Evolutionary conservation across 1,140 invertebrate species (phyloP), one percentile per base, ranked within the genome.

Genomic region (Eurosta solidaginis): DNA sequence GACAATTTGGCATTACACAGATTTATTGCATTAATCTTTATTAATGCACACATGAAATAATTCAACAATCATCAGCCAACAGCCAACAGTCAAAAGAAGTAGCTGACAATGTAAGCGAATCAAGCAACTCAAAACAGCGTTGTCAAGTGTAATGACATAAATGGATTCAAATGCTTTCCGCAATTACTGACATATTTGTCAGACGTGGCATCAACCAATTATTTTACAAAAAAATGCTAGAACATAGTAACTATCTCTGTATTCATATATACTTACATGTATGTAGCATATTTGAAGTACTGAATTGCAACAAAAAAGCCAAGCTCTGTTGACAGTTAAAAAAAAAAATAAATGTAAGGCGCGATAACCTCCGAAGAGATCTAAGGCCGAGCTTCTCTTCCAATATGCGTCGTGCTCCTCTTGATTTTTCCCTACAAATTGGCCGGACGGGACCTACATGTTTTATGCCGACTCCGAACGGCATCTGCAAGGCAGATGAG

Each of bases 11-110:
- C 59, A 68, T 68, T 68, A 68, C 59, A 68, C 59, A 68, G 59
- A 68, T 68, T 68, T 68, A 68, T 68, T 68, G 59, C 59, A 68
- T 68, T 68, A 68, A 68, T 68, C 59, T 68, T 68, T 68, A n/a
- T 29, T 33, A 68, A 68, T 7, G 4, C 27, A 40, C n/a, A 40
- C 36, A 68, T 3, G 3, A 4, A 10, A 17, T 1, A 4, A 22
- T n/a, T 10, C 52, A 40, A 17, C 20, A 9, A 68, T 10, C 12
- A n/a, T 17, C 47, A 10, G 50, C 50, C n/a, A n/a, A n/a, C n/a
- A n/a, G n/a, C n/a, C n/a, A n/a, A n/a, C n/a, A n/a, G n/a, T 27
- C 20, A 54, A 14, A 29, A 17, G 45, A 7, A 36, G 22, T 22
- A 20, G 36, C 59, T 12, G 12, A 14, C 59, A 68, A n/a, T 20